These are phyloP conservation scores for Catajapyx aquilonaris DNA, from an alignment of 1,140 invertebrate species.

Conservation along the genomic window DNA sequence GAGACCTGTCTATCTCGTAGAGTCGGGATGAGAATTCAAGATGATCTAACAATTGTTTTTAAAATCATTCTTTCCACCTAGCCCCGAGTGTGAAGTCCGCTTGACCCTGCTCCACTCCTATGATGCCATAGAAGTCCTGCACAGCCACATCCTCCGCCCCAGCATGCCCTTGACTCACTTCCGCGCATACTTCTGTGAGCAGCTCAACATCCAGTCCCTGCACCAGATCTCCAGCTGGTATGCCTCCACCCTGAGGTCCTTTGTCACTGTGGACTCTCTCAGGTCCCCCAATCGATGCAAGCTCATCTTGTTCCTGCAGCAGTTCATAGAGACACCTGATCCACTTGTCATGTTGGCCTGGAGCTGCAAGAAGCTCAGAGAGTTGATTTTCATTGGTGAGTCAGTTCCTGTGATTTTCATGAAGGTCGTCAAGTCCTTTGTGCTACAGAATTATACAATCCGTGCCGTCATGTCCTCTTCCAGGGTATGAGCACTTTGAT, in stretches of 20 bases:
- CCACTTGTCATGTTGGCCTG: conserved; percentile 53
- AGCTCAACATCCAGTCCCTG: conserved; percentile 14
- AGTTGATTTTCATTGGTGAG: conserved; percentile 38
- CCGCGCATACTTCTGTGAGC: conserved; percentile 49
- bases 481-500: conserved; percentile 36
- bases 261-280: conserved; percentile 47
- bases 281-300: conserved; percentile 13
- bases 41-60: conserved; percentile 2
- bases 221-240: conserved; percentile 32
- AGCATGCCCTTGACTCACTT: conserved; percentile 52
- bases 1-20: no score
- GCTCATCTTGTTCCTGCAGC: conserved; percentile 15
- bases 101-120: conserved; percentile 50
- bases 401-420: conserved; percentile 11
- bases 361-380: conserved; percentile 40
- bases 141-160: conserved; percentile 36
- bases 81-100: conserved; percentile 37
- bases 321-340: conserved; percentile 29
- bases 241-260: conserved; percentile 32
- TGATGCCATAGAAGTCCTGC: conserved; percentile 35
- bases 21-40: no score
- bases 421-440: neutral
- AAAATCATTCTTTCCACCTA: conserved; percentile 16
- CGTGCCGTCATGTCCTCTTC: conserved; percentile 12
- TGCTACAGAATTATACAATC: neutral